Evolutionary conservation across 1,140 invertebrate genomes (phyloP).

Genomic region (Lerema accius): DNA sequence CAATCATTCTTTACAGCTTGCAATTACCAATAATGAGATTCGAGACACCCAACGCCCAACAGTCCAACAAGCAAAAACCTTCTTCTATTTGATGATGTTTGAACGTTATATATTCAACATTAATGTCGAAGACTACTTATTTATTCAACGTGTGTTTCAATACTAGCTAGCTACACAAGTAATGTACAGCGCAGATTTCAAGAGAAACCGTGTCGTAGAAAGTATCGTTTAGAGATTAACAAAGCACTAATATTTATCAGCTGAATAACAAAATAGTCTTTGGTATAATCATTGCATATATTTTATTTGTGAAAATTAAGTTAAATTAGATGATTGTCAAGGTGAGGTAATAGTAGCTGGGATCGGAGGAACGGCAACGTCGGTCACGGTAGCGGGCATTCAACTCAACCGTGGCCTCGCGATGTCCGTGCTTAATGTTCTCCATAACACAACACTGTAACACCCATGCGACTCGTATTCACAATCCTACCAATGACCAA

Average conservation of each 20-base stretch:
- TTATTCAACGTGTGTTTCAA: constrained; percentile 44
- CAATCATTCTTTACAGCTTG: not conserved
- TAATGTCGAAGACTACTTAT: constrained; percentile 42
- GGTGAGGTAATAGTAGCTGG: constrained; percentile 64
- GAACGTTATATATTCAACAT: constrained; percentile 1
- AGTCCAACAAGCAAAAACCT: not conserved
- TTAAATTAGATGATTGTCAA: constrained; percentile 69
- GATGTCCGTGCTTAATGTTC: constrained; percentile 44
- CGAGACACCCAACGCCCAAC: not conserved
- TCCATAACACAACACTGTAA: constrained; percentile 44
- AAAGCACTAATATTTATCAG: constrained; percentile 8
- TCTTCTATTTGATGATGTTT: constrained; percentile 12
- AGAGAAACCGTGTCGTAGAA: constrained; percentile 33
- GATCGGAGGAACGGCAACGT: constrained; percentile 64
- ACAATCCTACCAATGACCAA: not conserved
- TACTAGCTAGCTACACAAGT: constrained; percentile 42
- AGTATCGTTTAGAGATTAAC: constrained; percentile 25
- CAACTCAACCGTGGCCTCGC: constrained; percentile 68
- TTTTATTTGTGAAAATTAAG: constrained; percentile 34
- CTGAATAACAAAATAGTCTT: constrained; percentile 2
- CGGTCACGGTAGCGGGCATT: constrained; percentile 66
- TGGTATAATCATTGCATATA: constrained; percentile 1
- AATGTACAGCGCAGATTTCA: constrained; percentile 31
- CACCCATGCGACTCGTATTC: constrained; percentile 18
- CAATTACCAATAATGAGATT: not conserved